phyloP scores from a whole-genome alignment of 2,797 vertebrate genomes.

The Bradypus variegatus region DNA sequence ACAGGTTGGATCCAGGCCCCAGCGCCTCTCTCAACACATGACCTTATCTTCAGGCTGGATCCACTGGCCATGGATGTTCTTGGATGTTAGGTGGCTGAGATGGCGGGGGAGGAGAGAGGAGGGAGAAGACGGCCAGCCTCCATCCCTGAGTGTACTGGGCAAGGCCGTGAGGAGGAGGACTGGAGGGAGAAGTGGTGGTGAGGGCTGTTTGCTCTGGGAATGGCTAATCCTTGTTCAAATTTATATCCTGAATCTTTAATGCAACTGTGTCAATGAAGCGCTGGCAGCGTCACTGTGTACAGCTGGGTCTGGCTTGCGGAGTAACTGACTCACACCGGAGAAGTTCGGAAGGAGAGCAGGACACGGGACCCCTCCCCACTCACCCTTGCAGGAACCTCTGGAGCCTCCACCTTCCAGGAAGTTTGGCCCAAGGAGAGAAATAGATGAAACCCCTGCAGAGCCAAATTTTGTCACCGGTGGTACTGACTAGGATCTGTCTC shows the following conservation, averaged over 20 bases:
- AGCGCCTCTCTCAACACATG: not conserved
- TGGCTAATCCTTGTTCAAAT: slow-evolving; percentile 47
- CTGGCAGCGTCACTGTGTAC: accelerated
- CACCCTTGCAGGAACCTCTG: not conserved
- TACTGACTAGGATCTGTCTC: slow-evolving; percentile 11
- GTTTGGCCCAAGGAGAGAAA: slow-evolving; percentile 52
- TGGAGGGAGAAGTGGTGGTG: not conserved
- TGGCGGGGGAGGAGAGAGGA: not conserved
- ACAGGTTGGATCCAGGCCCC: not conserved
- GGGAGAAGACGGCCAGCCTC: accelerated
- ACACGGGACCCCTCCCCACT: not conserved
- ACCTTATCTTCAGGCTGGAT: not conserved
- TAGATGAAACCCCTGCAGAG: slow-evolving; percentile 47
- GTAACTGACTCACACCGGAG: accelerated
- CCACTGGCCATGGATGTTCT: too few relatives aligned
- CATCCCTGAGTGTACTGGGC: not conserved
- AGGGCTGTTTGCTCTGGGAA: slow-evolving; percentile 20
- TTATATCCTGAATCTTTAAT: slow-evolving; percentile 44
- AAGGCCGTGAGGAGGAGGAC: accelerated
- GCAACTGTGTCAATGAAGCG: not conserved
- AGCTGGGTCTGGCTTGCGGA: not conserved
- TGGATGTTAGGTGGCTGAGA: accelerated
- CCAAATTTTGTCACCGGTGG: not conserved
- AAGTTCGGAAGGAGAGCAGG: not conserved
- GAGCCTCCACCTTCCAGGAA: not conserved